Evolutionary conservation across 2,797 vertebrate genomes (phyloP), one percentile per base, ranked within the genome.

Genomic region (Schizothorax lantsangensis): DNA sequence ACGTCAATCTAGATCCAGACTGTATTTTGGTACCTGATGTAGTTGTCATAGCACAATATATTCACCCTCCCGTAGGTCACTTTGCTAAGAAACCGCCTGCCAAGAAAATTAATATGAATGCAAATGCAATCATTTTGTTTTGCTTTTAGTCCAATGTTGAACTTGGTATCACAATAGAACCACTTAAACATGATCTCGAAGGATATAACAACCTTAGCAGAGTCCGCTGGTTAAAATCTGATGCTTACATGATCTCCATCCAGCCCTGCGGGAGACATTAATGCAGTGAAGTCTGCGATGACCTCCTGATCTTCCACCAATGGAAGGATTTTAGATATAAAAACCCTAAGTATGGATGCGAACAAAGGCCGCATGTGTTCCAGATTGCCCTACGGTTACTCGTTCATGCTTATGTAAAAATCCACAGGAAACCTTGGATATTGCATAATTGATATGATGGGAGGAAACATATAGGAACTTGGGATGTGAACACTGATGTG

Each of bases 401-500:
- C 40, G 0, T 19, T 66, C n/a, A 33, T 73, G 73, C 66, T 72
- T 54, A 45, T 75, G 79, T 78, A 62, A 52, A 83, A 77, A 26
- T 38, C 15, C 38, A 69, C 11, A 23, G 84, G 36, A 85, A 83
- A 64, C 64, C n/a, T 69, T 83, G 73, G 54, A 83, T 79, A 79
- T 83, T 79, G 45, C 80, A 73, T 79, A 86, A 83, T 83, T 88
- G 68, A 88, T 88, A 43, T 49, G 38, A 33, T 73, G 12, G 74
- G 38, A 79, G 59, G 43, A 72, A 38, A 71, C 52, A 8, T 68
- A 40, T 49, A 72, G 84, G 9, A 30, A 73, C 64, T 83, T 40
- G 73, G 59, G 84, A 81, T 0, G 6, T 54, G 33, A n/a, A 14
- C 54, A 6, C 57, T 38, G 43, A 57, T 69, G 38, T 47, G 26